Conservation (phyloP, 2,113 vertebrate species). For the Urocolius indicus region DNA sequence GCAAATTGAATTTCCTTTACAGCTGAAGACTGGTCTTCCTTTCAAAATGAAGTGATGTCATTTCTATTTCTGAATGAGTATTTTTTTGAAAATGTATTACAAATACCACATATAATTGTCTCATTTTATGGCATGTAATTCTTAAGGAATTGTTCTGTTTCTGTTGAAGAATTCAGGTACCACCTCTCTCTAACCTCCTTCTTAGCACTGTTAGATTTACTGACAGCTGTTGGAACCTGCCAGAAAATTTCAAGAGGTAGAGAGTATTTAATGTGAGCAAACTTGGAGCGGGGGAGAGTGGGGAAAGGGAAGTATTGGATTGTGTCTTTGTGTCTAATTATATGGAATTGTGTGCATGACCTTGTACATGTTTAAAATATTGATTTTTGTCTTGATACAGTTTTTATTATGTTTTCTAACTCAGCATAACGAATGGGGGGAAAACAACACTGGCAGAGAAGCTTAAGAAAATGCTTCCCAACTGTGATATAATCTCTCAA, state of each 20-base stretch:
- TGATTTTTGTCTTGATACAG: neutral
- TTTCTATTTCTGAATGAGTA: neutral
- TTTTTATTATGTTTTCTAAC: neutral
- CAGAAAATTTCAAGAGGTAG: neutral
- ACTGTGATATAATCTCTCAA: slow-evolving; percentile 88
- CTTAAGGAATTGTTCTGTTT: neutral
- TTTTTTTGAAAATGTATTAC: neutral
- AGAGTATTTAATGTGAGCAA: neutral
- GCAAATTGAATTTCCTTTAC: neutral
- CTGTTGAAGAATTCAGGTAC: neutral
- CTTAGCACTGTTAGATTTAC: neutral
- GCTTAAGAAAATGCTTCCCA: slow-evolving; percentile 83
- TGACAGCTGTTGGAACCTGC: neutral
- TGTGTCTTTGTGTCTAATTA: neutral
- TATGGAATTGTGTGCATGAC: neutral
- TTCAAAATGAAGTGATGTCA: neutral
- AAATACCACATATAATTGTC: neutral
- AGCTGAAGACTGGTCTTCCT: neutral
- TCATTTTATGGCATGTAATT: neutral
- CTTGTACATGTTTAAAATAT: neutral
- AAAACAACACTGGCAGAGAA: slow-evolving; percentile 89
- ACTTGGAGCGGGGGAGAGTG: neutral
- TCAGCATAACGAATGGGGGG: slow-evolving; percentile 92
- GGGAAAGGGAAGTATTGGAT: too few species aligned
- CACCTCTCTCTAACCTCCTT: neutral